Evolutionary conservation across 2,888 invertebrate species (phyloP).

Genomic region (Leptopilina syphax): DNA sequence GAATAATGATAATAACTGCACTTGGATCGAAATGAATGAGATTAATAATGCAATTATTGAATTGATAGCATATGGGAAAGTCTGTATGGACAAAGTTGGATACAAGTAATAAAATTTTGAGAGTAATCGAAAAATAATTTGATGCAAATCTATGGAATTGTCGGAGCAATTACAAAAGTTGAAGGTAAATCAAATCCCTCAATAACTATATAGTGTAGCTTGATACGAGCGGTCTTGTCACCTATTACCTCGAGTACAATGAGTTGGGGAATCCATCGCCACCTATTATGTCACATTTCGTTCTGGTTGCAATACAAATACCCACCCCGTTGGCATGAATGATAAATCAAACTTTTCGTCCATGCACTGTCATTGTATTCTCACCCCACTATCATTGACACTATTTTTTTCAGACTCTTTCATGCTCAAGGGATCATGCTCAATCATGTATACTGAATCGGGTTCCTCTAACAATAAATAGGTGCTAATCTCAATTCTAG

Average conservation of each 20-base stretch:
- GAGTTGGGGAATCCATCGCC: conserved; percentile 71
- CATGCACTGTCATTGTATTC: conserved; percentile 70
- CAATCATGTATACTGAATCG: conserved; percentile 33
- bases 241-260: conserved; percentile 73
- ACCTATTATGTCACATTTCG: conserved; percentile 76
- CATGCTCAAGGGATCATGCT: conserved; percentile 48
- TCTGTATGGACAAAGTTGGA: conserved; percentile 30
- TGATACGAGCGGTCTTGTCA: conserved; percentile 72
- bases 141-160: conserved; percentile 53
- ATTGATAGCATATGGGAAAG: neutral
- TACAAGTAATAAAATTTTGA: conserved; percentile 28
- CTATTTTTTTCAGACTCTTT: conserved; percentile 52
- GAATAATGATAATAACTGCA: too few species aligned
- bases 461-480: conserved; percentile 49
- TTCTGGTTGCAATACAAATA: conserved; percentile 75
- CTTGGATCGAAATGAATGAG: too few species aligned
- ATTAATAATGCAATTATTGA: too few species aligned
- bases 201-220: conserved; percentile 44
- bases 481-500: conserved; percentile 48
- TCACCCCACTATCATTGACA: conserved; percentile 59
- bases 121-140: conserved; percentile 39
- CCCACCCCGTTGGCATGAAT: conserved; percentile 65
- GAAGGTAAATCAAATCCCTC: conserved; percentile 66
- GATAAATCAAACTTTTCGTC: conserved; percentile 76
- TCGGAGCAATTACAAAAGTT: conserved; percentile 60